phyloP scores from a whole-genome alignment of 1,140 invertebrate genomes.

The Trichoplusia ni region DNA sequence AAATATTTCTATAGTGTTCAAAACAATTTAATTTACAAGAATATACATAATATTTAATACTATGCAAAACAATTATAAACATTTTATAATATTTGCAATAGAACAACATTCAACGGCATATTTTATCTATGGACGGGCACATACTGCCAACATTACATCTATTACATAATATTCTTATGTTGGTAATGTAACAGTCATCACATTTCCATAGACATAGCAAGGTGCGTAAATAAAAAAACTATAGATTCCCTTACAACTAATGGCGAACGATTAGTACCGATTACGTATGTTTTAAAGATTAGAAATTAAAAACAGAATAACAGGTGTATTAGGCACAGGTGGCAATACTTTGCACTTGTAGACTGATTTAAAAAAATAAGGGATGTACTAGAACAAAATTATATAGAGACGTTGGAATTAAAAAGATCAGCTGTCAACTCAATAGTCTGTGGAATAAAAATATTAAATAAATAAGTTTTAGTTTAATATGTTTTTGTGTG shows the following conservation, averaged over 20 bases:
- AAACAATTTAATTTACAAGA: no score
- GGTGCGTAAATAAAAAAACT: not conserved
- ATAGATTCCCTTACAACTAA: not conserved
- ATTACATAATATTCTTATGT: no score
- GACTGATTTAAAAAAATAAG: conserved; percentile 1
- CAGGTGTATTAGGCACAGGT: not conserved
- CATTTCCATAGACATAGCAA: not conserved
- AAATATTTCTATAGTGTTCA: no score
- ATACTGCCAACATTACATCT: no score
- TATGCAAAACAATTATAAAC: no score
- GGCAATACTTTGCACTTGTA: not conserved
- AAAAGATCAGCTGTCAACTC: no score
- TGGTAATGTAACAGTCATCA: not conserved
- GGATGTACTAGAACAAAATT: not conserved
- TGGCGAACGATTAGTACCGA: not conserved
- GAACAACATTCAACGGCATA: no score
- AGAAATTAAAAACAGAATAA: not conserved
- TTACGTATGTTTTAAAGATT: not conserved
- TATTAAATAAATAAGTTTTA: not conserved
- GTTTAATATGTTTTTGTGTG: not conserved
- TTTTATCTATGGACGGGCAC: no score
- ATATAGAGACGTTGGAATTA: not conserved
- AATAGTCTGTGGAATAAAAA: not conserved
- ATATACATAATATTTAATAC: no score
- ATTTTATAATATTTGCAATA: no score